These are phyloP conservation scores for Halichondria panicea DNA, from an alignment of 37 sponge, comb jelly and placozoan species.

Conservation along the genomic window DNA sequence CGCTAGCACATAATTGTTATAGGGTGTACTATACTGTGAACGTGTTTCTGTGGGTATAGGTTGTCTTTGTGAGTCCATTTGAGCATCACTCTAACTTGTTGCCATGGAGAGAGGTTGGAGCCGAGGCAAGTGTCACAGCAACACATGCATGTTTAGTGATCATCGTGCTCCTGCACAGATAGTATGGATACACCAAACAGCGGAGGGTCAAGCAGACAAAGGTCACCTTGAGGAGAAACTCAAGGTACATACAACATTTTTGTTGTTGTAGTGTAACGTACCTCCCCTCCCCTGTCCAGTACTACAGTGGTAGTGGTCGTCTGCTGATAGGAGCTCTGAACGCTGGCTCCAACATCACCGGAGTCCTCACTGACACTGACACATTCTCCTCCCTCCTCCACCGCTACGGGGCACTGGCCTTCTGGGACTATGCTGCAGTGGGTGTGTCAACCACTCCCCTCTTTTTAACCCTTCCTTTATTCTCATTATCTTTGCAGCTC, in stretches of 20 bases:
- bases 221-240: constrained; percentile 60
- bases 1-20: not conserved
- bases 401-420: constrained; percentile 63
- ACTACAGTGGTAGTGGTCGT: constrained; percentile 8
- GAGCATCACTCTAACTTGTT: constrained; percentile 89
- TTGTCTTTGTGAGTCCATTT: constrained; percentile 88
- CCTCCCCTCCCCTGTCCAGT: constrained; percentile 1
- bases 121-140: constrained; percentile 41
- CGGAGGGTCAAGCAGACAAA: constrained; percentile 42
- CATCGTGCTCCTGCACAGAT: constrained; percentile 26
- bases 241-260: constrained; percentile 33
- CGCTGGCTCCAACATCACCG: constrained; percentile 86
- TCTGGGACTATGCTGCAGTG: constrained; percentile 90
- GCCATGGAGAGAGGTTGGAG: constrained; percentile 85
- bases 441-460: constrained; percentile 34
- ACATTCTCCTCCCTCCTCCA: constrained; percentile 66
- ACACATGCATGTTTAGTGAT: not conserved
- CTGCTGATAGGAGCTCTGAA: constrained; percentile 67
- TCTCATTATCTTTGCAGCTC: constrained; percentile 41
- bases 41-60: not conserved
- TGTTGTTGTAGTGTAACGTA: not conserved
- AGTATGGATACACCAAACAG: constrained; percentile 45
- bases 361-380: constrained; percentile 74
- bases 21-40: not conserved
- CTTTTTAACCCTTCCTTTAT: too few species aligned